A percentile compares a stretch with the other conserved stretches of the same genome.
Conservation (phyloP, 2,113 vertebrate genomes). For the Ptilonorhynchus violaceus region DNA sequence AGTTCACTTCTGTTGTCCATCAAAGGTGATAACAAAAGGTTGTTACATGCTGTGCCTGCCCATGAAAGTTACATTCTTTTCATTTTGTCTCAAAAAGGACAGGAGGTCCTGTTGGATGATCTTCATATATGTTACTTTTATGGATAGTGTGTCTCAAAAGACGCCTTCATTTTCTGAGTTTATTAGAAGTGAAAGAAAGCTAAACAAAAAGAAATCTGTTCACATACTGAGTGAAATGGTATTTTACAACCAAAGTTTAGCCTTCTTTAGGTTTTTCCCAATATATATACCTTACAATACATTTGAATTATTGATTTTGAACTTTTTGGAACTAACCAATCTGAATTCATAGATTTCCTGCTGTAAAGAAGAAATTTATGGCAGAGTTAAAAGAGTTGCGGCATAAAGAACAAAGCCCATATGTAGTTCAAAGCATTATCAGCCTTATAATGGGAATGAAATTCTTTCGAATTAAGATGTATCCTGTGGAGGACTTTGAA, state of each 20-base stretch:
- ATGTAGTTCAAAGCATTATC: constrained; percentile 93
- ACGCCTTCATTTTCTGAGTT: background rate
- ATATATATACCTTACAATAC: background rate
- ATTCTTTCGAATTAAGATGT: constrained; percentile 99
- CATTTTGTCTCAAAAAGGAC: background rate
- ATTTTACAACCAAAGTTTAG: background rate
- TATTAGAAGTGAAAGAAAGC: background rate
- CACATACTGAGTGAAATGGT: background rate
- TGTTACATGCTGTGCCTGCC: background rate
- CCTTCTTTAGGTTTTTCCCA: background rate
- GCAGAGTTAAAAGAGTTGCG: constrained; percentile 93
- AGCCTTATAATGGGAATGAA: constrained; percentile 99
- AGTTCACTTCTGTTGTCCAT: background rate
- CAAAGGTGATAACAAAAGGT: background rate
- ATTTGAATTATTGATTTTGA: background rate
- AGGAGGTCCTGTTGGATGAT: background rate
- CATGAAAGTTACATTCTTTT: background rate
- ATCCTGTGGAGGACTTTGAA: constrained; percentile 98
- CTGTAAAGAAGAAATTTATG: constrained; percentile 97
- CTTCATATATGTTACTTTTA: background rate
- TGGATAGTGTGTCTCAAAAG: background rate
- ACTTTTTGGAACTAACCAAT: background rate
- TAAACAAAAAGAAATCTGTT: background rate
- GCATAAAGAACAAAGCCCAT: constrained; percentile 93
- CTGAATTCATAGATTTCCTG: constrained; percentile 83